Evolutionary conservation across 1,140 invertebrate species (phyloP).

Genomic region (Globodera ellingtonae): DNA sequence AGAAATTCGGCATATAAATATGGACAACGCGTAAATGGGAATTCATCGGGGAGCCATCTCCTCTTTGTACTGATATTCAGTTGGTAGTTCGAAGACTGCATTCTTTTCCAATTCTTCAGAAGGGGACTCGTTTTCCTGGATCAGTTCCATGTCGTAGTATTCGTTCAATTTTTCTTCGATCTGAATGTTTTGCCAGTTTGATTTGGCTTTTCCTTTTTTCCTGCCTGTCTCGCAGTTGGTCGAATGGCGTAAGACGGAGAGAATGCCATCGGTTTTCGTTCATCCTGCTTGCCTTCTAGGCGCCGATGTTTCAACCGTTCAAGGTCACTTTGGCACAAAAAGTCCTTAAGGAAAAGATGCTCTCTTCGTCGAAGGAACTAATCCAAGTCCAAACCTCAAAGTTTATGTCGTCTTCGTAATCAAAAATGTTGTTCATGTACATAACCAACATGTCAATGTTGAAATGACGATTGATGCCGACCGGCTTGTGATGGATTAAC

Average conservation of each 20-base stretch:
- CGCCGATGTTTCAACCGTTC: conserved; percentile 23
- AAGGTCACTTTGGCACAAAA: conserved; percentile 21
- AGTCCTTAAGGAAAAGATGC: conserved; percentile 11
- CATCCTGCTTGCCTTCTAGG: conserved; percentile 14
- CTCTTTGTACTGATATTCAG: background rate
- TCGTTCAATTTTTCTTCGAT: conserved; percentile 30
- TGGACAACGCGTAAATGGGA: no score
- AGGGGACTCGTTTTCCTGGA: conserved; percentile 22
- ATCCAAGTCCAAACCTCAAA: conserved; percentile 12
- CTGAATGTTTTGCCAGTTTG: background rate
- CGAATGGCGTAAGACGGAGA: conserved; percentile 25
- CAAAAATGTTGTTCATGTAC: conserved; percentile 28
- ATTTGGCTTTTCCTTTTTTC: background rate
- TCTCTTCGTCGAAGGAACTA: background rate
- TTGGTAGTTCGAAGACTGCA: conserved; percentile 11
- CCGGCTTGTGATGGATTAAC: conserved; percentile 25
- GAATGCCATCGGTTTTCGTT: conserved; percentile 23
- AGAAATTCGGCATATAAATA: no score
- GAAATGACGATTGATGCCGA: conserved; percentile 25
- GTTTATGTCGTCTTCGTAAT: conserved; percentile 27
- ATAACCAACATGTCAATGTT: conserved; percentile 14
- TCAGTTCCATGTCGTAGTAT: conserved; percentile 26
- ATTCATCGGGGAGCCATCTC: background rate
- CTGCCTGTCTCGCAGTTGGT: conserved; percentile 24
- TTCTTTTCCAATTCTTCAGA: conserved; percentile 23